Evolutionary conservation across 1,140 invertebrate genomes (phyloP), one percentile per base, ranked within the genome.

Genomic region (Danaus plexippus): DNA sequence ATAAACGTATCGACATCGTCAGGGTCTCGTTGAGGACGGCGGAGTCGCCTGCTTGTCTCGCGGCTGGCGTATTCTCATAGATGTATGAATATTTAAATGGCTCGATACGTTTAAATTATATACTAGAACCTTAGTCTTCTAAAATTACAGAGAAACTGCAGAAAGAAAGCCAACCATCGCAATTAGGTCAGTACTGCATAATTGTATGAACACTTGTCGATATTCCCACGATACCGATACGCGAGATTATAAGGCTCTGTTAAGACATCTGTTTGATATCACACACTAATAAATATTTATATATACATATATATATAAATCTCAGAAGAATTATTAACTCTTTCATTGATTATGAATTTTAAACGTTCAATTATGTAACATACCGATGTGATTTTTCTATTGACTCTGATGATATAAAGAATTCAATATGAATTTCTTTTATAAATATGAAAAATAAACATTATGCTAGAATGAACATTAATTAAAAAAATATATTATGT

Each of bases 51-150:
- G 55, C 53, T 61, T 56, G 59, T 56, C 49, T 52, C 15, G 12
- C 60, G 56, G 56, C 49, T 60, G 63, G 59, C 64, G 50, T 56
- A 65, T 85, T 82, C 80, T 67, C 76, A 82, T 65, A 22, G 62
- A 43, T 49, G 55, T 61, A 67, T 84, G 76, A 86, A 84, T 83
- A 80, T 78, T 86, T 82, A 56, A 84, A 62, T 66, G 68, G 69
- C 52, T 58, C 40, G 57, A 59, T 54, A 67, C 54, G 51, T 66
- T 60, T 57, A 82, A 85, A 85, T 82, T 82, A 83, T 63, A 82
- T 74, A 66, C 71, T 69, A 57, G 44, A 47, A 63, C 63, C 61
- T 52, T 46, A 40, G 51, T 61, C 63, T 74, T 73, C 58, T 46
- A 69, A 71, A 77, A 80, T 80, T 74, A 71, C 60, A 59, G 43